Evolutionary conservation across 2,888 invertebrate species (phyloP), one percentile per base, ranked within the genome.

Genomic region (Anorthoa munda): DNA sequence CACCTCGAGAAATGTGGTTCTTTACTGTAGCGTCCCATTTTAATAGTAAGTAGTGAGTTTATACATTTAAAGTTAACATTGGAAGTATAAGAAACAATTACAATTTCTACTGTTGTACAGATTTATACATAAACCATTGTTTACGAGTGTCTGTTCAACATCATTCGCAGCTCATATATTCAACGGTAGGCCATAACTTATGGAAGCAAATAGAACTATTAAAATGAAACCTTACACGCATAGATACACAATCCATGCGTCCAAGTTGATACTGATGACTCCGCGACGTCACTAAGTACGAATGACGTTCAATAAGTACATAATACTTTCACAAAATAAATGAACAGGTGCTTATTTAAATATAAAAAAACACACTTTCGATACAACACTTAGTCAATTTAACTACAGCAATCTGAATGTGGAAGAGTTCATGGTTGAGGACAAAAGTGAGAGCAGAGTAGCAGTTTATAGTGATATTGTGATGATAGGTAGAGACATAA

Each of bases 231-330:
- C 53, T 71, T 73, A 81, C 60, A 66, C 46, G 39, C 39, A 59
- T 48, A 60, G 60, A 21, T 15, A 46, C 51, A 74, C 77, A 68
- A 66, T 70, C 69, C 64, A 66, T 64, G 77, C 71, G 73, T 70
- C 67, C 60, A 71, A 66, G 45, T 60, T 75, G 68, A 72, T 77
- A 77, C 73, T 76, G 65, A 73, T 76, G 65, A 76, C 76, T 79
- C 66, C 77, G 81, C 76, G 72, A 79, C 83, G 82, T 84, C 83
- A 84, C 82, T 88, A 88, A 88, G 87, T 89, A 91, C 90, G 86
- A 82, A 80, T 64, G 69, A 79, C 87, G 83, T 74, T 75, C 75
- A 86, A 85, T 91, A 91, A 91, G 89, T 91, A 90, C 90, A 87
- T 87, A 87, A 88, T 84, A 90, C 87, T 85, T 81, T 72, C n/a